phyloP scores from a whole-genome alignment of 2,113 vertebrate genomes.

The Nothobranchius furzeri region DNA sequence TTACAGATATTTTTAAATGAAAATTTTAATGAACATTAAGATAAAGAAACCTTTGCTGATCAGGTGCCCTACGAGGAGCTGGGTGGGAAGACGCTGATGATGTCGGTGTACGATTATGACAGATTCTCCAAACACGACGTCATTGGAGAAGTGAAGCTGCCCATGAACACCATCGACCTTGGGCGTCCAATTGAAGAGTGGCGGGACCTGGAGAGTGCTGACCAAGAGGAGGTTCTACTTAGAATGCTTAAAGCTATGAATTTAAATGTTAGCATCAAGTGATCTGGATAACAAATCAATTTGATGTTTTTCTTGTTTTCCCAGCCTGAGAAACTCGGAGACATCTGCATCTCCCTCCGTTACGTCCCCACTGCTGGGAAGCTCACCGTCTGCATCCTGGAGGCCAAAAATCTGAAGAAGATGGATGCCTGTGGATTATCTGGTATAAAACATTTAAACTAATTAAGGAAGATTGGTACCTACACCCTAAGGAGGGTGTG shows the following conservation, averaged over 20 bases:
- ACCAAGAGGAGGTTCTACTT: constrained; percentile 93
- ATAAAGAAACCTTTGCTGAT: not conserved
- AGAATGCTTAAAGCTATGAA: not conserved
- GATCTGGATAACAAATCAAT: not conserved
- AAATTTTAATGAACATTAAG: too few relatives aligned
- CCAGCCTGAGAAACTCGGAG: constrained; percentile 97
- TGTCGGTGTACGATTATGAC: constrained; percentile 97
- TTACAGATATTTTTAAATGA: too few relatives aligned
- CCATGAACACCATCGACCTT: constrained; percentile 96
- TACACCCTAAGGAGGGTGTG: too few relatives aligned
- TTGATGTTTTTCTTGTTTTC: constrained; percentile 30
- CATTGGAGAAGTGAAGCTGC: constrained; percentile 93
- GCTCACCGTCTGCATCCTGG: constrained; percentile 97
- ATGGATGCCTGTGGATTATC: constrained; percentile 98
- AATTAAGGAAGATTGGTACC: too few relatives aligned
- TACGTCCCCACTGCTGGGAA: constrained; percentile 97
- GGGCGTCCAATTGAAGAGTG: constrained; percentile 96
- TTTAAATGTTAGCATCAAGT: not conserved
- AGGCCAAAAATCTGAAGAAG: constrained; percentile 99
- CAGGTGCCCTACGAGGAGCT: constrained; percentile 96
- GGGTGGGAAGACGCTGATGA: constrained; percentile 92
- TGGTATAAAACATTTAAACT: constrained; percentile 72
- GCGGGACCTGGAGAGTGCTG: constrained; percentile 91
- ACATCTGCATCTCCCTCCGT: constrained; percentile 96
- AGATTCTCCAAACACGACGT: constrained; percentile 99